phyloP scores from a whole-genome alignment of 2,113 vertebrate genomes.

The Pterocles orientalis region DNA sequence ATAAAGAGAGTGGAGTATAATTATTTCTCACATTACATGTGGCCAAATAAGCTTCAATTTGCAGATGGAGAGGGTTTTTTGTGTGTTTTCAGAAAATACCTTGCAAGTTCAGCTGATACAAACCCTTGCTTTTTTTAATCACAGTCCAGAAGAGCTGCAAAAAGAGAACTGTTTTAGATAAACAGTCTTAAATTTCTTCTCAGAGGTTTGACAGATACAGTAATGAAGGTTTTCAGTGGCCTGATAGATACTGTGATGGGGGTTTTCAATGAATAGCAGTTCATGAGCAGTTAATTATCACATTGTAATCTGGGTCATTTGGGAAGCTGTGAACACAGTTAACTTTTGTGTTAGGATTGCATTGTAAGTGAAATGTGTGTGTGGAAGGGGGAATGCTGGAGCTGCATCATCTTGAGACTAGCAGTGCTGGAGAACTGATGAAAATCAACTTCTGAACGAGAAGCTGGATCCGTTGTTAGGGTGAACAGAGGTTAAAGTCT shows the following conservation, averaged over 20 bases:
- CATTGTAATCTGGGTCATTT: constrained; percentile 35
- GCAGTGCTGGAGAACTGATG: neutral
- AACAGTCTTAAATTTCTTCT: neutral
- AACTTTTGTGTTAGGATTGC: neutral
- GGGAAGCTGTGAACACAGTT: constrained; percentile 5
- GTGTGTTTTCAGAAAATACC: neutral
- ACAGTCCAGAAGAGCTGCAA: neutral
- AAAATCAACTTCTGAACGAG: neutral
- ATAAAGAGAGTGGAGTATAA: neutral
- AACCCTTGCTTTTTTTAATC: neutral
- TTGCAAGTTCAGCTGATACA: neutral
- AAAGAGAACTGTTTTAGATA: neutral
- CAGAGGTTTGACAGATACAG: neutral
- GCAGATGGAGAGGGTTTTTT: neutral
- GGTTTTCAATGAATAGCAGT: constrained; percentile 22
- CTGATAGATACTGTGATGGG: neutral
- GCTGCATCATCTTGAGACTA: neutral
- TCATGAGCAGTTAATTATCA: constrained; percentile 43
- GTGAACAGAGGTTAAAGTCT: neutral
- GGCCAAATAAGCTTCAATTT: neutral
- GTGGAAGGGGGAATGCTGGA: neutral
- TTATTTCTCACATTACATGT: neutral
- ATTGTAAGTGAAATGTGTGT: neutral
- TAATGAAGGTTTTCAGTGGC: neutral
- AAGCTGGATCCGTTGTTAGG: neutral